These are phyloP conservation scores for Dermatophagoides farinae DNA, from an alignment of 1,140 invertebrate species.

Conservation along the genomic window DNA sequence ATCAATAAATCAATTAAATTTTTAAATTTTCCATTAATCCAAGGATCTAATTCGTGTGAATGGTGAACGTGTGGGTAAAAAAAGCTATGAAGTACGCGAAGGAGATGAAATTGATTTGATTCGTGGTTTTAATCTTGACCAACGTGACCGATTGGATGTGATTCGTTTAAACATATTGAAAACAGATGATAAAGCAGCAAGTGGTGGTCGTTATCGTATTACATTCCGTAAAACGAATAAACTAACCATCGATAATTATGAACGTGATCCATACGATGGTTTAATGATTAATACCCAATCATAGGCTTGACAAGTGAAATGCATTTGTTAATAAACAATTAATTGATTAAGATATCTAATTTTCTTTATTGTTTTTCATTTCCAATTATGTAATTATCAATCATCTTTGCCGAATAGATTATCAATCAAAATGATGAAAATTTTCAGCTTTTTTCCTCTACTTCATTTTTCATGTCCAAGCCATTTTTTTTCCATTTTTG, in stretches of 20 bases:
- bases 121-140: constrained; percentile 33
- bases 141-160: constrained; percentile 37
- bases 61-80: constrained; percentile 29
- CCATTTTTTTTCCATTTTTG: too few species aligned
- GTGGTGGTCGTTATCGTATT: constrained; percentile 3
- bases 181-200: constrained; percentile 6
- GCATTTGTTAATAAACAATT: too few species aligned
- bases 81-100: constrained; percentile 33
- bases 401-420: too few species aligned
- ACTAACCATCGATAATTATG: constrained; percentile 13
- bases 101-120: constrained; percentile 45
- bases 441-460: too few species aligned
- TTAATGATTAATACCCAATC: not conserved
- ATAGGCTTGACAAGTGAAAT: not conserved
- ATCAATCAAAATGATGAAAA: too few species aligned
- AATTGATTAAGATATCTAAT: too few species aligned
- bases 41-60: constrained; percentile 1
- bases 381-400: too few species aligned
- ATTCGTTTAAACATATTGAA: constrained; percentile 34
- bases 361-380: too few species aligned
- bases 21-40: too few species aligned
- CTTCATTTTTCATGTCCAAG: too few species aligned
- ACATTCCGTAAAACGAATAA: constrained; percentile 1
- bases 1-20: too few species aligned
- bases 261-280: constrained; percentile 11